Percentiles rank a stretch among this genome's conserved stretches.
Evolutionary conservation across 2,888 invertebrate genomes (phyloP).

Genomic region (Limnephilus lunatus): DNA sequence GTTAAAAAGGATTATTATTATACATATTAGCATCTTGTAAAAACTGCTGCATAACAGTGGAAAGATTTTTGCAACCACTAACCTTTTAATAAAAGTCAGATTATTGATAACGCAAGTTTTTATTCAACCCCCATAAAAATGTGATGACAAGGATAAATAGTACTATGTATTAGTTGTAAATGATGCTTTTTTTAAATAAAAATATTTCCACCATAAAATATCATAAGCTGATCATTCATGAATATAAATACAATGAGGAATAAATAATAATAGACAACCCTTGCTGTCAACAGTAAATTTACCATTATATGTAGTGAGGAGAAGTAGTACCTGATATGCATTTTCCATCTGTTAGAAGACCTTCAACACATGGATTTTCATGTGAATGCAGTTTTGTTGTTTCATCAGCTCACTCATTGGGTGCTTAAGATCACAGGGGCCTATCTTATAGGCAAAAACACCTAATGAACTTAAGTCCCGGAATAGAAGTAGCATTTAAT

Average conservation of each 20-base stretch:
- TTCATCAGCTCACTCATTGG: not conserved
- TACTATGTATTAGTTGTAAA: not conserved
- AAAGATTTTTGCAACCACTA: not conserved
- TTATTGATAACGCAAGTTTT: conserved; percentile 7
- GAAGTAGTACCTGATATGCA: not conserved
- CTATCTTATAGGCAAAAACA: not conserved
- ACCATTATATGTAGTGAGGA: no score
- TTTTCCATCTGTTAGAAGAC: not conserved
- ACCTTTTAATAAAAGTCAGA: not conserved
- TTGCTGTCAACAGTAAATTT: not conserved
- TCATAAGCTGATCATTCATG: not conserved
- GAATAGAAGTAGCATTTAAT: not conserved
- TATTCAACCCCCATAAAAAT: conserved; percentile 24
- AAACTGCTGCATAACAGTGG: not conserved
- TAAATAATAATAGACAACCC: not conserved
- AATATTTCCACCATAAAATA: not conserved
- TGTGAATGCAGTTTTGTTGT: not conserved
- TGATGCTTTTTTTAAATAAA: not conserved
- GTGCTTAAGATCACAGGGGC: not conserved
- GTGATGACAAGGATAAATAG: conserved; percentile 20
- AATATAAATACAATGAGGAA: conserved; percentile 2
- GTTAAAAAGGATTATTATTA: no score
- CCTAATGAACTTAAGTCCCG: not conserved
- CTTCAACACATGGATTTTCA: not conserved
- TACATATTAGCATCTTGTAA: no score